Evolutionary conservation across 2,888 invertebrate species (phyloP).

Genomic region (Rambutsinella grinnellia): DNA sequence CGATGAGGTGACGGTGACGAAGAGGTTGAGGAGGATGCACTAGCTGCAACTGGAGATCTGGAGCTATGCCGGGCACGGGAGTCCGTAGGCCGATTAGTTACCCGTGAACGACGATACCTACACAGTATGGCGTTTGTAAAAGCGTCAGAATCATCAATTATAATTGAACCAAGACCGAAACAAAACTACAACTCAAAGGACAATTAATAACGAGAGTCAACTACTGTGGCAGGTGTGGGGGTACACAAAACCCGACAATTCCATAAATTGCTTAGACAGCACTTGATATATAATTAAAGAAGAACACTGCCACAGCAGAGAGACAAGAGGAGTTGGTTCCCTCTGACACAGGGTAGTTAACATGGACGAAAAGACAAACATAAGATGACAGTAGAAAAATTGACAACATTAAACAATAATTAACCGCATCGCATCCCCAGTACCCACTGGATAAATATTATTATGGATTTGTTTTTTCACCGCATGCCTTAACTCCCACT

Average conservation of each 20-base stretch:
- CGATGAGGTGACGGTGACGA: slow-evolving; percentile 66
- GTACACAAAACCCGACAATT: no score
- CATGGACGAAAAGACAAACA: no score
- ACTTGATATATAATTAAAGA: no score
- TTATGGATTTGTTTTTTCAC: slow-evolving; percentile 2
- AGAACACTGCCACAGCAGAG: no score
- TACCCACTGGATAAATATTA: background rate
- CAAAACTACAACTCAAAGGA: slow-evolving; percentile 17
- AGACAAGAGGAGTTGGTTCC: no score
- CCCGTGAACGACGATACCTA: slow-evolving; percentile 66
- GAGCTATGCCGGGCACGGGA: slow-evolving; percentile 65
- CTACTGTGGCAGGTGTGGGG: no score
- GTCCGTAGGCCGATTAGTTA: slow-evolving; percentile 65
- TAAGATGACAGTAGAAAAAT: background rate
- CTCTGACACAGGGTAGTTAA: no score
- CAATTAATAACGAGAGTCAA: no score
- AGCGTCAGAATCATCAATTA: no score
- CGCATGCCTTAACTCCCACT: slow-evolving; percentile 39
- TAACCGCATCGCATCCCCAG: slow-evolving; percentile 14
- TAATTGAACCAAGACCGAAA: no score
- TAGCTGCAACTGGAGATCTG: slow-evolving; percentile 65
- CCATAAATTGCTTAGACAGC: background rate
- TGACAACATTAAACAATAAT: background rate
- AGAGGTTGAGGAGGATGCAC: slow-evolving; percentile 65
- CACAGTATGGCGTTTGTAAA: slow-evolving; percentile 41